A percentile compares a stretch with the other conserved stretches of the same genome.
phyloP scores from a whole-genome alignment of 1,140 invertebrate genomes.

The Neodiprion lecontei region DNA sequence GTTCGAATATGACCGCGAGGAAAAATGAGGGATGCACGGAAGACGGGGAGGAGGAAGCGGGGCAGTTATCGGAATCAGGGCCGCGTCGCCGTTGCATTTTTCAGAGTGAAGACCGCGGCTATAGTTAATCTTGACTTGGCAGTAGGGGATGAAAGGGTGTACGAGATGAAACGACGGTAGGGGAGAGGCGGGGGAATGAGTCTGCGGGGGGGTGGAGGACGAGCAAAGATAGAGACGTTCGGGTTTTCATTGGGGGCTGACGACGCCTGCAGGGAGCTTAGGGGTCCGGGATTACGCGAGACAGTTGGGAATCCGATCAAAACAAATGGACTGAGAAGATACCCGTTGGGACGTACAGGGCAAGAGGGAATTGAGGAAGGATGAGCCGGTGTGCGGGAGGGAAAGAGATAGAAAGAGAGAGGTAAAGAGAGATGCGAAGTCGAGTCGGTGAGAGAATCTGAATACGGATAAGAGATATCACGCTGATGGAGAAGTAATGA shows the following conservation, averaged over 20 bases:
- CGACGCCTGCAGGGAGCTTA: conserved; percentile 50
- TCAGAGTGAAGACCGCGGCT: background rate
- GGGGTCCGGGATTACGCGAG: conserved; percentile 50
- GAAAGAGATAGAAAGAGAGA: background rate
- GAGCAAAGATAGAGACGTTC: conserved; percentile 42
- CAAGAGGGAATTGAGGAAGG: background rate
- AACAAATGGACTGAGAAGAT: conserved; percentile 61
- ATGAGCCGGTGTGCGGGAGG: background rate
- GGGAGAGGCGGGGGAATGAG: conserved; percentile 5
- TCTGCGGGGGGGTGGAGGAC: conserved; percentile 6
- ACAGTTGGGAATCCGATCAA: conserved; percentile 61
- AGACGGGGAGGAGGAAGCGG: background rate
- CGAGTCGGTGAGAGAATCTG: conserved; percentile 36
- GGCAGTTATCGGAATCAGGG: background rate
- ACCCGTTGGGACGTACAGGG: conserved; percentile 21
- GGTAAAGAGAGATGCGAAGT: background rate
- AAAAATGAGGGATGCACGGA: background rate
- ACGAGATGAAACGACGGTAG: background rate
- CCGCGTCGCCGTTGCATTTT: background rate
- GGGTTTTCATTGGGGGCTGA: conserved; percentile 54
- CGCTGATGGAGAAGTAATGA: conserved; percentile 54
- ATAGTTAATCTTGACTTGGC: conserved; percentile 4
- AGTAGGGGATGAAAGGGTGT: background rate
- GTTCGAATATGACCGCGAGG: no score
- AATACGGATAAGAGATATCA: conserved; percentile 54